These are phyloP conservation scores for Theocolax elegans DNA, from an alignment of 1,140 invertebrate species.

Conservation along the genomic window DNA sequence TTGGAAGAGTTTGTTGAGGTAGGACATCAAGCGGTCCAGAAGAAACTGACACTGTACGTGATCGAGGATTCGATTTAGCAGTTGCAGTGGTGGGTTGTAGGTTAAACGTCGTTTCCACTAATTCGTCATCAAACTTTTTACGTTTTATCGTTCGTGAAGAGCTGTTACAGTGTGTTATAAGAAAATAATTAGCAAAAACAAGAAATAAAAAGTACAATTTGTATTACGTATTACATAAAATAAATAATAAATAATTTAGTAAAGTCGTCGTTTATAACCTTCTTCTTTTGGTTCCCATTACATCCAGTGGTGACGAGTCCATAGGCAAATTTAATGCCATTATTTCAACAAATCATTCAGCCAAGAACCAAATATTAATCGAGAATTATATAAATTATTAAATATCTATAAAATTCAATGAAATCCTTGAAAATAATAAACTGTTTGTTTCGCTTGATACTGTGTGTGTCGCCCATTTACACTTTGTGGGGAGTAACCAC, in stretches of 20 bases:
- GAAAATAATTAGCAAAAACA: conserved; percentile 37
- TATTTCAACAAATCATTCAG: conserved; percentile 11
- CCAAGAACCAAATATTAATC: neutral
- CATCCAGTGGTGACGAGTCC: conserved; percentile 57
- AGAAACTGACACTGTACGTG: conserved; percentile 66
- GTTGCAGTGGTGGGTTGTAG: conserved; percentile 75
- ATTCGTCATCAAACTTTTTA: conserved; percentile 96
- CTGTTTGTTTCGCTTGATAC: too few species aligned
- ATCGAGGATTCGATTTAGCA: conserved; percentile 70
- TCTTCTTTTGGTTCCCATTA: conserved; percentile 62
- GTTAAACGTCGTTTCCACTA: conserved; percentile 85
- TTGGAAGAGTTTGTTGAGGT: conserved; percentile 61
- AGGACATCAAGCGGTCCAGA: conserved; percentile 62
- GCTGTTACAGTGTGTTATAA: too few species aligned
- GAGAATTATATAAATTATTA: neutral
- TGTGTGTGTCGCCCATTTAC: too few species aligned
- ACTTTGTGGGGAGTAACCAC: too few species aligned
- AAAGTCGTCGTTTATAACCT: too few species aligned
- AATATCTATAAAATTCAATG: neutral
- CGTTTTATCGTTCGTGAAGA: conserved; percentile 94
- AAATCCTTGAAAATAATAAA: too few species aligned
- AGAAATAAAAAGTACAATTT: neutral
- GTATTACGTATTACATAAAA: too few species aligned
- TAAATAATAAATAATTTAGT: too few species aligned
- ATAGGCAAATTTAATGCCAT: conserved; percentile 55